These are phyloP conservation scores for Callipepla squamata DNA, from an alignment of 2,113 vertebrate species.

Conservation along the genomic window DNA sequence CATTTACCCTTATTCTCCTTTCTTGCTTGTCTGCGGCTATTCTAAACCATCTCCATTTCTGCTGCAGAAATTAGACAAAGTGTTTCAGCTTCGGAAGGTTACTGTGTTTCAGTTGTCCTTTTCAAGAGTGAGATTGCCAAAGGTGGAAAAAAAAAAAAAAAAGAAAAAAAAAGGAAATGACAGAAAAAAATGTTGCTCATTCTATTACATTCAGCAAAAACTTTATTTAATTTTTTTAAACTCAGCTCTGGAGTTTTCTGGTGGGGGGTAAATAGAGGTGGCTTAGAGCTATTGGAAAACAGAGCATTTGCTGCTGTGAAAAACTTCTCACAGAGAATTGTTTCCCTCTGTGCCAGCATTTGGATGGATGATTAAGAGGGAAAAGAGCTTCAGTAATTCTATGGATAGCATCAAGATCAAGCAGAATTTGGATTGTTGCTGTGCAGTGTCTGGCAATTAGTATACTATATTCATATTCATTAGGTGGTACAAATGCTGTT, in stretches of 20 bases:
- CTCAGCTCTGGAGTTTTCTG: not conserved
- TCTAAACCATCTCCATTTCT: not conserved
- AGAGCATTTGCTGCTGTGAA: not conserved
- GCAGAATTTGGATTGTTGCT: not conserved
- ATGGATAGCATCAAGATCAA: not conserved
- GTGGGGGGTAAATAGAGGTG: not conserved
- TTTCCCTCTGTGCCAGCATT: not conserved
- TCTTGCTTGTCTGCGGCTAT: constrained; percentile 1
- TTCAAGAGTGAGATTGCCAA: not conserved
- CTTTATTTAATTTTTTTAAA: not conserved
- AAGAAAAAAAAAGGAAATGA: not conserved
- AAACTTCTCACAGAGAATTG: not conserved
- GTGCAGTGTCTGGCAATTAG: not conserved
- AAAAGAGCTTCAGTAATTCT: not conserved
- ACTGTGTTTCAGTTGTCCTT: not conserved
- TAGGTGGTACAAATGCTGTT: rapidly evolving
- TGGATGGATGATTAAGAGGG: not conserved
- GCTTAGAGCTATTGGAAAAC: not conserved
- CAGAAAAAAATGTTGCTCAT: not conserved
- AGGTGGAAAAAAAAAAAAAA: not conserved
- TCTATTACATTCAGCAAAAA: not conserved
- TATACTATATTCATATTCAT: not conserved
- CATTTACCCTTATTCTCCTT: not conserved
- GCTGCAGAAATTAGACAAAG: not conserved
- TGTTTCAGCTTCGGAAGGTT: not conserved